Base-by-base conservation (phyloP, 37 sponge, comb jelly and placozoan genomes). In the Halisarca cf. caerulea region DNA sequence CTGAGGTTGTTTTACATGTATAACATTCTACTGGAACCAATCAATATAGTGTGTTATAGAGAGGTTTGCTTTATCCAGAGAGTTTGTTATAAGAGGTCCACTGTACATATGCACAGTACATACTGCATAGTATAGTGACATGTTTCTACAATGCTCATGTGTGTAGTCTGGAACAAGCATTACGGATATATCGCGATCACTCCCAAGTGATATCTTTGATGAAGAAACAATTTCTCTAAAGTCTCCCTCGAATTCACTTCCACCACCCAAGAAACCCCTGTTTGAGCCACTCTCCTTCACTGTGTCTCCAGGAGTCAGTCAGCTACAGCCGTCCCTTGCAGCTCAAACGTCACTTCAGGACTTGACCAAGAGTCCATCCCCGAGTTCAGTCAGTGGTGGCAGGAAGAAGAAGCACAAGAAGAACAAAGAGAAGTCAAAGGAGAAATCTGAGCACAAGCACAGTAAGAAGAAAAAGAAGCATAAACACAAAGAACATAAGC, bases 391-490 rank as follows among this genome's bases (percentile, higher is more conserved):
- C 6, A 23, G 64, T 62, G 64, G 64, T 41, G 42, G 45, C 34
- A 17, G 17, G 18, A 5, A 41, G 24, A 40, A 43, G 77, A 90
- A 86, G 78, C 86, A 85, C 58, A 90, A 90, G 90, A 73, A 81
- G 58, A 78, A 85, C 58, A 85, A 85, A 69, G 58, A 20, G 24
- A 80, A 14, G 44, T 21, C 51, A 44, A 80, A 80, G 36, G 8
- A 82, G 79, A 82, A 89, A 36, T 78, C 84, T 68, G 54, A 55
- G 44, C 80, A 80, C 80, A n/a, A n/a, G n/a, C n/a, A n/a, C n/a
- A n/a, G n/a, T n/a, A 80, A 80, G 36, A 54, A 90, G 79, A 82
- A 89, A 45, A 89, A 89, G 79, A 79, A 88, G 69, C 66, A 62
- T 45, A 88, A 83, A 30, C 84, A 83, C 66, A 89, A 84, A 84